Evolutionary conservation across 2,113 vertebrate genomes (phyloP).

Genomic region (Chionomys nivalis): DNA sequence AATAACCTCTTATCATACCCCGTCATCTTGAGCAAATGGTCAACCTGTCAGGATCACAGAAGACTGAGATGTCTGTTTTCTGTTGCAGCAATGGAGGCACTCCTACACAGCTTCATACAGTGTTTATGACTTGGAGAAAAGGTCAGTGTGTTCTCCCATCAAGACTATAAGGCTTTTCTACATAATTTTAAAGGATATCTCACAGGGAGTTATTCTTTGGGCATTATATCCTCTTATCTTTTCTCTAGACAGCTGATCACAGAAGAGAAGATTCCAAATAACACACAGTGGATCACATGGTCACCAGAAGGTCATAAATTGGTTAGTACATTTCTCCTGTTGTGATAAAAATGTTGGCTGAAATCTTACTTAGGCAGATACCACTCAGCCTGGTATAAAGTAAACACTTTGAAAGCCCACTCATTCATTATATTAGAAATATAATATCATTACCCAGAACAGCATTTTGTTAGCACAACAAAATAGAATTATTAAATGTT

Average conservation of each 20-base stretch:
- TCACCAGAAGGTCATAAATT: constrained; percentile 88
- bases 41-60: neutral
- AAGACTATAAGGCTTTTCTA: neutral
- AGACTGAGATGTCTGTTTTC: constrained; percentile 63
- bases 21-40: constrained; percentile 5
- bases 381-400: neutral
- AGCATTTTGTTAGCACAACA: constrained; percentile 12
- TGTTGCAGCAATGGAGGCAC: constrained; percentile 88
- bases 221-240: constrained; percentile 66
- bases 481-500: constrained; percentile 32
- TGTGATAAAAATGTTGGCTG: constrained; percentile 22
- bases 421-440: neutral
- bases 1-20: neutral
- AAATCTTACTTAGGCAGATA: neutral
- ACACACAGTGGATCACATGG: constrained; percentile 87
- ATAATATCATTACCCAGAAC: neutral
- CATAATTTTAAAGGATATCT: constrained; percentile 48
- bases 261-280: constrained; percentile 76
- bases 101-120: constrained; percentile 88
- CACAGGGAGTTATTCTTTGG: constrained; percentile 59
- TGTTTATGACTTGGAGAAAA: constrained; percentile 84
- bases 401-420: neutral
- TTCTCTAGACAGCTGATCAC: constrained; percentile 68
- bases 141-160: constrained; percentile 81
- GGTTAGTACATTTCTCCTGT: constrained; percentile 83